Percentiles rank a stretch among this genome's conserved stretches.
phyloP scores from a whole-genome alignment of 2,113 vertebrate species.

The Neodontobutis hainanensis region DNA sequence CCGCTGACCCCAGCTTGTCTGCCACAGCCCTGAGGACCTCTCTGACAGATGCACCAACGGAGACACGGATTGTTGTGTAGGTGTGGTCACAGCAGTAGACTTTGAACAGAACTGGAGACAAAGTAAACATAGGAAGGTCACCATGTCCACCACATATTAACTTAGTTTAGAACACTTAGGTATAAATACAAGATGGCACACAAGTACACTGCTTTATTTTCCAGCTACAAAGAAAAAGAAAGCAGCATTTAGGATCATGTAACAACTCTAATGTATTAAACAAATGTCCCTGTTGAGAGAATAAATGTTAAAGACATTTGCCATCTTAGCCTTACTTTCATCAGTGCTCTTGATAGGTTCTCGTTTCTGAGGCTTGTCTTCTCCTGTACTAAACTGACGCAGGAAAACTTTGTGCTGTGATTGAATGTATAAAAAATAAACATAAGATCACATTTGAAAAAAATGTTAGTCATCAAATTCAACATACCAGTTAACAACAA shows the following conservation, averaged over 20 bases:
- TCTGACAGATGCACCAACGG: slow-evolving; percentile 87
- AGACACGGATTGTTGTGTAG: slow-evolving; percentile 93
- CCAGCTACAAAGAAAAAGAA: too few relatives aligned
- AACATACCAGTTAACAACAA: neutral
- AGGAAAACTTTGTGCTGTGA: slow-evolving; percentile 94
- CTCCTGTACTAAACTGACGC: slow-evolving; percentile 90
- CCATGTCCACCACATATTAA: too few relatives aligned
- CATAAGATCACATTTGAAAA: neutral
- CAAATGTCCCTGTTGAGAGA: too few relatives aligned
- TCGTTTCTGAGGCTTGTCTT: slow-evolving; percentile 91
- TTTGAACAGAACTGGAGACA: slow-evolving; percentile 90
- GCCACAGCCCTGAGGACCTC: slow-evolving; percentile 90
- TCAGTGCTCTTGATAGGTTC: slow-evolving; percentile 90
- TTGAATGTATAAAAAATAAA: neutral
- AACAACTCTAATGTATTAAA: too few relatives aligned
- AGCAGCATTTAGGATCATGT: too few relatives aligned
- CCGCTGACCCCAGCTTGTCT: slow-evolving; percentile 93
- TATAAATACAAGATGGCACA: too few relatives aligned
- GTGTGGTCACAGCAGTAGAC: slow-evolving; percentile 97
- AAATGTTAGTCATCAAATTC: neutral
- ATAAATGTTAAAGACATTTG: neutral
- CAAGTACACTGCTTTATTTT: too few relatives aligned
- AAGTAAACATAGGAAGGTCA: slow-evolving; percentile 18
- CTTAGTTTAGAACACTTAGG: too few relatives aligned
- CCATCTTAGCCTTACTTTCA: slow-evolving; percentile 83